phyloP scores from a whole-genome alignment of 2,797 vertebrate species.

The Oophaga sylvatica region DNA sequence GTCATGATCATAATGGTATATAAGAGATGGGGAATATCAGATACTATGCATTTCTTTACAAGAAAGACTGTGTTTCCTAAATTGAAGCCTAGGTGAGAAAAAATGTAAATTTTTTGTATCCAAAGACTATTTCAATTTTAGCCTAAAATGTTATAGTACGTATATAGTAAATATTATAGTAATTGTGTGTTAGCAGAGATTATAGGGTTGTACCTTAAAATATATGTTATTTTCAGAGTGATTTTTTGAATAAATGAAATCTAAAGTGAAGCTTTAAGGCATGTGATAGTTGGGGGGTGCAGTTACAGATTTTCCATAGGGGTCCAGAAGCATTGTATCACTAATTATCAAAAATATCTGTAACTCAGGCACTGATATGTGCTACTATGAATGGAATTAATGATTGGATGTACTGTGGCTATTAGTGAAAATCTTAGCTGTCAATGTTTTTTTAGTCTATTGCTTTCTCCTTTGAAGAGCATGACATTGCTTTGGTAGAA shows the following conservation, averaged over 20 bases:
- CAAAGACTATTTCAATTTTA: neutral
- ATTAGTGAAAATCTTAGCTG: too few species aligned
- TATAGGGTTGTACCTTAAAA: neutral
- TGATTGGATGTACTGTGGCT: too few species aligned
- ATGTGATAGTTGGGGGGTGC: too few species aligned
- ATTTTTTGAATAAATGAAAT: neutral
- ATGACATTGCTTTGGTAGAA: too few species aligned
- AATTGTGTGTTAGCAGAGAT: neutral
- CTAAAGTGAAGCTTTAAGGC: too few species aligned
- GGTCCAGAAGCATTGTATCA: too few species aligned
- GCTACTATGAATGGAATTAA: too few species aligned
- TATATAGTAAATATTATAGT: neutral
- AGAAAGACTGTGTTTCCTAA: neutral
- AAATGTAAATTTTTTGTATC: neutral
- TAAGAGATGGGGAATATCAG: neutral
- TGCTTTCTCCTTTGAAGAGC: too few species aligned
- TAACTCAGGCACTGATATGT: too few species aligned
- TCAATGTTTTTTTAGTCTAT: too few species aligned
- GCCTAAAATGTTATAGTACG: neutral
- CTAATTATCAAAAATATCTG: too few species aligned
- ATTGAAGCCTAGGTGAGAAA: constrained; percentile 1
- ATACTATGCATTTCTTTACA: neutral
- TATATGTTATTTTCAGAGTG: neutral
- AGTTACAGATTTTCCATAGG: too few species aligned
- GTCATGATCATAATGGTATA: constrained; percentile 14